phyloP scores from a whole-genome alignment of 35 echinoderm and acorn worm genomes.

The Patiria miniata region DNA sequence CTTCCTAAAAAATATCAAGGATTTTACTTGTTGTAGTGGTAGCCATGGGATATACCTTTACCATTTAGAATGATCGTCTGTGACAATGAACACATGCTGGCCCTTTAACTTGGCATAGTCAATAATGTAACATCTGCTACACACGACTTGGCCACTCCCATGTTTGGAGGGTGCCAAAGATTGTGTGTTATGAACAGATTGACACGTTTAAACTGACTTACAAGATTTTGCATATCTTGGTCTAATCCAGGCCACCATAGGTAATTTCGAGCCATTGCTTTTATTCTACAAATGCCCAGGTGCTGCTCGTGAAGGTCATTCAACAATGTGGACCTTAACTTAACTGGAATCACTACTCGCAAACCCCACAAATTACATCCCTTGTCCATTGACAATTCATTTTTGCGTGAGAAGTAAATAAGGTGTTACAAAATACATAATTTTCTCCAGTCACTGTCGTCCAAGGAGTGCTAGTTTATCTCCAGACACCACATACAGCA shows the following conservation, averaged over 20 bases:
- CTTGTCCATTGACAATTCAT: constrained; percentile 43
- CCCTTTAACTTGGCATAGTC: constrained; percentile 59
- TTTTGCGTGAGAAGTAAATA: constrained; percentile 13
- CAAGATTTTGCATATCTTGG: constrained; percentile 56
- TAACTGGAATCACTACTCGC: constrained; percentile 47
- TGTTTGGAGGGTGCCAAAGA: constrained; percentile 43
- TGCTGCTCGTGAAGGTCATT: constrained; percentile 54
- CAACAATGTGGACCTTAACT: neutral
- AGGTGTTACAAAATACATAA: no score
- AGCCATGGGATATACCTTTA: constrained; percentile 37
- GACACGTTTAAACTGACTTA: constrained; percentile 31
- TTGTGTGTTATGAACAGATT: constrained; percentile 30
- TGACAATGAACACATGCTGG: constrained; percentile 53
- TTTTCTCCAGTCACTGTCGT: no score
- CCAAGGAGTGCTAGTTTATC: no score
- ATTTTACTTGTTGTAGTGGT: constrained; percentile 46
- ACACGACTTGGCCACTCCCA: constrained; percentile 51
- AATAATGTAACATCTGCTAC: constrained; percentile 56
- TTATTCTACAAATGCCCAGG: constrained; percentile 54
- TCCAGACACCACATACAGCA: no score
- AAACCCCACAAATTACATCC: constrained; percentile 50
- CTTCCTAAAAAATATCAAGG: constrained; percentile 17
- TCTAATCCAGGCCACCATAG: constrained; percentile 70
- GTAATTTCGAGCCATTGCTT: constrained; percentile 39
- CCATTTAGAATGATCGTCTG: constrained; percentile 51